Evolutionary conservation across 2,797 vertebrate species (phyloP).

Genomic region (Gadopsis bispinosus): DNA sequence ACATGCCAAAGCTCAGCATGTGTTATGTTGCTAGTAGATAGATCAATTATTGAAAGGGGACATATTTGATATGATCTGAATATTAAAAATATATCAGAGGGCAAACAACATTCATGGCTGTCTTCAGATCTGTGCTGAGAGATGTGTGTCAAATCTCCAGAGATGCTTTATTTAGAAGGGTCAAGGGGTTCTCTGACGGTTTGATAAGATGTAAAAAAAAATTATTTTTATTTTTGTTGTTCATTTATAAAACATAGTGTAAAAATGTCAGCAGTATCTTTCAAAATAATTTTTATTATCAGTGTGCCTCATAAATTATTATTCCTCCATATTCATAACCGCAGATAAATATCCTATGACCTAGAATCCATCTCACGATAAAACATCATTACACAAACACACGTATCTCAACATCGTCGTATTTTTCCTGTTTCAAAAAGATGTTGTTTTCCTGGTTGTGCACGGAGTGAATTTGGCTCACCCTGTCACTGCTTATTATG

Average conservation of each 20-base stretch:
- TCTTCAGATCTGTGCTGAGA: constrained; percentile 81
- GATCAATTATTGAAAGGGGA: constrained; percentile 81
- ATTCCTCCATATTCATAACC: constrained; percentile 72
- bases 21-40: constrained; percentile 77
- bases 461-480: constrained; percentile 51
- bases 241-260: constrained; percentile 59
- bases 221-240: constrained; percentile 64
- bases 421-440: constrained; percentile 52
- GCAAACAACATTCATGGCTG: constrained; percentile 79
- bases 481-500: constrained; percentile 63
- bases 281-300: constrained; percentile 75
- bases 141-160: constrained; percentile 82
- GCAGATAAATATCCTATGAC: constrained; percentile 71
- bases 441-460: constrained; percentile 57
- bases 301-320: constrained; percentile 63
- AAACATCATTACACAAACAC: constrained; percentile 56
- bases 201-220: constrained; percentile 76
- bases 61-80: constrained; percentile 82
- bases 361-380: constrained; percentile 68
- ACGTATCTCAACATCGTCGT: constrained; percentile 33
- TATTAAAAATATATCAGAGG: constrained; percentile 86
- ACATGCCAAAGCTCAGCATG: constrained; percentile 75
- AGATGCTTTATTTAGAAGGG: constrained; percentile 79
- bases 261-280: constrained; percentile 68
- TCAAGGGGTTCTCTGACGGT: constrained; percentile 77